A percentile compares a stretch with the other conserved stretches of the same genome.
phyloP scores from a whole-genome alignment of 2,797 vertebrate species.

The Esox lucius region DNA sequence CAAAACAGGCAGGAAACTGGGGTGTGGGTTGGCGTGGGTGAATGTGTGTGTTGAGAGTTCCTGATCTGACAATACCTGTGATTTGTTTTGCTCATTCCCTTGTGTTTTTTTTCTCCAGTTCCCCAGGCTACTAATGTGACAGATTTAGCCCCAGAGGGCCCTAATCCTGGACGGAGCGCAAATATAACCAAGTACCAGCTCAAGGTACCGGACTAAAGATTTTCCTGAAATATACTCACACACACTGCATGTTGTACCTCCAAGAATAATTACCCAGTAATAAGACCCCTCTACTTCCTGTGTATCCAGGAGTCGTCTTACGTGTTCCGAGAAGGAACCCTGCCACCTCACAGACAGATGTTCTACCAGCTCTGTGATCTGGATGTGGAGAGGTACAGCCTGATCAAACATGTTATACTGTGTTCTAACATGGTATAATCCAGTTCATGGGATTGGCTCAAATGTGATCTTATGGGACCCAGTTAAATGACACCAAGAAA shows the following conservation, averaged over 20 bases:
- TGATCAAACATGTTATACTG: not conserved
- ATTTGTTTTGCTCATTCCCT: not conserved
- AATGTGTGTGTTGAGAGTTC: not conserved
- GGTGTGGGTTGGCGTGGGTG: not conserved
- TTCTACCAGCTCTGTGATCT: slow-evolving; percentile 98
- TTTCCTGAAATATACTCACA: not conserved
- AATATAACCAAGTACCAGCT: slow-evolving; percentile 79
- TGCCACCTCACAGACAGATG: slow-evolving; percentile 97
- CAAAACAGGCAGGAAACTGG: slow-evolving; percentile 78
- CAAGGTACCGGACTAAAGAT: slow-evolving; percentile 73
- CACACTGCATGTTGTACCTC: not conserved
- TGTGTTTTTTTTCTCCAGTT: slow-evolving; percentile 62
- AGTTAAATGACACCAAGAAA: not conserved
- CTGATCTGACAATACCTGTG: not conserved
- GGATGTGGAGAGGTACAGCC: slow-evolving; percentile 83
- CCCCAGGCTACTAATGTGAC: slow-evolving; percentile 82
- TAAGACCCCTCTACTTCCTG: not conserved
- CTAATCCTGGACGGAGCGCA: slow-evolving; percentile 60
- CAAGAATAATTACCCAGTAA: not conserved
- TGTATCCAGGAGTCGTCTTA: slow-evolving; percentile 84
- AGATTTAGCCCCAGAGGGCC: slow-evolving; percentile 81
- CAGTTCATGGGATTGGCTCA: not conserved
- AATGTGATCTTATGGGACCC: not conserved
- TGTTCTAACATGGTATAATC: not conserved
- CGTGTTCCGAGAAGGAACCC: slow-evolving; percentile 87